A percentile compares a stretch with the other conserved stretches of the same genome.
These are phyloP conservation scores for Tiaroga cobitis DNA, from an alignment of 2,797 vertebrate species.

Conservation along the genomic window DNA sequence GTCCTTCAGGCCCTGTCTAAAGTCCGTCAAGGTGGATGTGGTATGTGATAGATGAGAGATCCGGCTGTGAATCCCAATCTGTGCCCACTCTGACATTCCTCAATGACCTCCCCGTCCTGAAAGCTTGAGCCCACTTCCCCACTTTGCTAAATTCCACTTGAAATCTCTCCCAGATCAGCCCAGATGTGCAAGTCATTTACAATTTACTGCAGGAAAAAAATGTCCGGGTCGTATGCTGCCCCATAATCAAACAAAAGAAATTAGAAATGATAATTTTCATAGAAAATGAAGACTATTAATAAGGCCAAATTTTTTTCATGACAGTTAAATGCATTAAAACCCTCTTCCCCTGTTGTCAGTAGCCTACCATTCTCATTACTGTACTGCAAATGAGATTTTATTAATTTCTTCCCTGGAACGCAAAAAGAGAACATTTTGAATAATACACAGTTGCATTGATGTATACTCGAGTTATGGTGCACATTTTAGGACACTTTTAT, in stretches of 20 bases:
- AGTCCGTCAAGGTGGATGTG: constrained; percentile 87
- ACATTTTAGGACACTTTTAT: neutral
- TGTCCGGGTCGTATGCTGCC: neutral
- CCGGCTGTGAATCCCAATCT: constrained; percentile 41
- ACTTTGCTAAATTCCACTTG: neutral
- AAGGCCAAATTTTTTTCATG: neutral
- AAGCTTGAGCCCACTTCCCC: neutral
- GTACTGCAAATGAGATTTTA: neutral
- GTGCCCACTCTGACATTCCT: neutral
- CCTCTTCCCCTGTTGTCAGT: neutral
- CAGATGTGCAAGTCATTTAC: neutral
- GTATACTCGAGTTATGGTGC: neutral
- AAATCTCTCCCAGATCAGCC: neutral
- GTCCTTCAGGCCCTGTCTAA: constrained; percentile 87
- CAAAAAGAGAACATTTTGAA: neutral
- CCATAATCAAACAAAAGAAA: neutral
- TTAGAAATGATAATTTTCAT: neutral
- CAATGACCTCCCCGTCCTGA: no score
- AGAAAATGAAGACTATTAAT: neutral
- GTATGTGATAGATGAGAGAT: constrained; percentile 78
- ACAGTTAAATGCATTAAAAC: neutral
- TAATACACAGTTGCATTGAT: neutral
- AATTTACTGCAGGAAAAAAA: neutral
- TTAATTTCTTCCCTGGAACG: neutral
- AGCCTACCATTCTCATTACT: neutral